phyloP scores from a whole-genome alignment of 1,140 invertebrate species.

The Conopomorpha cramerella region DNA sequence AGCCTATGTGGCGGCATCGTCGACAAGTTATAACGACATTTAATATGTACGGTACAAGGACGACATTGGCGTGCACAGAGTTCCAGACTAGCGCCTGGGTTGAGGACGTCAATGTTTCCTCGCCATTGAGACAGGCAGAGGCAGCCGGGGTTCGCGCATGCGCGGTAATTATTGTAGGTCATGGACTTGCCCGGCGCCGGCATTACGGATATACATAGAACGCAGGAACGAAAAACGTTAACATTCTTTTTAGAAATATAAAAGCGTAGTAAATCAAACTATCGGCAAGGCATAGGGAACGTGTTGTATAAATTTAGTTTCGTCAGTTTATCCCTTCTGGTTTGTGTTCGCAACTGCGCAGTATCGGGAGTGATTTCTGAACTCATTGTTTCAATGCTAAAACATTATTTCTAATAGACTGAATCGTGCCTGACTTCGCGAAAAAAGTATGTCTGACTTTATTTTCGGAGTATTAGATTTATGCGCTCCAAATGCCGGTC shows the following conservation, averaged over 20 bases:
- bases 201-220: slow-evolving; percentile 33
- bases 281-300: background rate
- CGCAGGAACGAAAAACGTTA: slow-evolving; percentile 24
- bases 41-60: slow-evolving; percentile 14
- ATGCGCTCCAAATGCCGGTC: background rate
- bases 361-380: background rate
- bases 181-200: slow-evolving; percentile 34
- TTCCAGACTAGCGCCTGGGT: slow-evolving; percentile 28
- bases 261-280: background rate
- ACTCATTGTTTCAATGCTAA: slow-evolving; percentile 8
- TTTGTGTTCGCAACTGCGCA: no score
- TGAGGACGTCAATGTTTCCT: slow-evolving; percentile 36
- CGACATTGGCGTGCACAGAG: slow-evolving; percentile 19
- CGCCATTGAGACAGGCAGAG: slow-evolving; percentile 45
- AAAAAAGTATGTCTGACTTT: no score
- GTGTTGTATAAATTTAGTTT: slow-evolving; percentile 9
- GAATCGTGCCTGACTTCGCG: background rate
- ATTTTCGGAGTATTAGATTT: no score
- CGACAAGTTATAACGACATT: no score
- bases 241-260: background rate
- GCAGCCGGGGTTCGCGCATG: slow-evolving; percentile 32
- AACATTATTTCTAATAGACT: slow-evolving; percentile 4
- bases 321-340: no score
- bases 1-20: no score
- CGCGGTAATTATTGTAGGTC: slow-evolving; percentile 38